Evolutionary conservation across 2,888 invertebrate species (phyloP).

Genomic region (Rapana venosa): DNA sequence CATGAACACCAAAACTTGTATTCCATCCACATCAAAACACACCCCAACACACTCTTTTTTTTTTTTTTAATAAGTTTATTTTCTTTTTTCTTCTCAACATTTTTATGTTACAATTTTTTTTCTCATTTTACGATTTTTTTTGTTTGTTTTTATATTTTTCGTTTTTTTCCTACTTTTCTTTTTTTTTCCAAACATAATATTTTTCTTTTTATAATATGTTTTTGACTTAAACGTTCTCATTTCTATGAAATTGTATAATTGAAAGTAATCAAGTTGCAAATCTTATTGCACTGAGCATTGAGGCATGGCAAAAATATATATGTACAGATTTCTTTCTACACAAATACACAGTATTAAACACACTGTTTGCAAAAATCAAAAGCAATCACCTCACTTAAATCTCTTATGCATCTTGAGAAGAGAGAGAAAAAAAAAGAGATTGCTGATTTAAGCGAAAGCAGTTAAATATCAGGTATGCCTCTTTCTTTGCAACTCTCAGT

Average conservation of each 20-base stretch:
- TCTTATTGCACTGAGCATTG: slow-evolving; percentile 40
- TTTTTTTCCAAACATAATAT: slow-evolving; percentile 8
- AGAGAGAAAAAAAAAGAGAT: background rate
- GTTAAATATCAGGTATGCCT: background rate
- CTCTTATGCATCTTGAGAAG: background rate
- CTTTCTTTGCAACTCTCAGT: background rate
- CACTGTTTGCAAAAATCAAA: slow-evolving; percentile 15
- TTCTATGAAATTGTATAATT: slow-evolving; percentile 34
- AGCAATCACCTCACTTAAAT: background rate
- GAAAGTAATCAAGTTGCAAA: slow-evolving; percentile 28
- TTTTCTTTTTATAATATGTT: background rate
- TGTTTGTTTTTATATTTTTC: background rate
- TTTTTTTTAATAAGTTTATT: slow-evolving; percentile 26
- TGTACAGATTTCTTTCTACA: slow-evolving; percentile 18
- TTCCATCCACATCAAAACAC: background rate
- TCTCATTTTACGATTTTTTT: background rate
- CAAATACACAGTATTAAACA: slow-evolving; percentile 21
- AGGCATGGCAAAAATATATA: slow-evolving; percentile 36
- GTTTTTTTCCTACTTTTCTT: background rate
- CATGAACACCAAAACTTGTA: too few species aligned
- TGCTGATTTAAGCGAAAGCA: background rate
- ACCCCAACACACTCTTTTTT: background rate
- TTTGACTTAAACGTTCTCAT: slow-evolving; percentile 16
- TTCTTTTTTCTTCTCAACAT: slow-evolving; percentile 30
- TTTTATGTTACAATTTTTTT: slow-evolving; percentile 31